These are phyloP conservation scores for Cartodere bifasciata DNA, from an alignment of 2,888 invertebrate genomes.

Conservation along the genomic window DNA sequence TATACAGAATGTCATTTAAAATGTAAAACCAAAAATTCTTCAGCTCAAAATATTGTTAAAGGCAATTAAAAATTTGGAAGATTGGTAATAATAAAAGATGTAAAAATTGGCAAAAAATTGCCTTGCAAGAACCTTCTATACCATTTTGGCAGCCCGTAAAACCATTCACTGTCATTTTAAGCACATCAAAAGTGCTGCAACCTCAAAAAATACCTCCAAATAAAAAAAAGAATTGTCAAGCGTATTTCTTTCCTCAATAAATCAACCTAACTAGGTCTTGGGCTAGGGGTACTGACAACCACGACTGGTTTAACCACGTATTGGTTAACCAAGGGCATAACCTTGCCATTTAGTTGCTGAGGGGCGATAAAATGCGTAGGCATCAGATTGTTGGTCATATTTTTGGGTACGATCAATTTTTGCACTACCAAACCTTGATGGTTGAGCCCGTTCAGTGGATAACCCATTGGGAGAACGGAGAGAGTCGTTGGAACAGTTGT, in stretches of 20 bases:
- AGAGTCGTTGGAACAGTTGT: slow-evolving; percentile 31
- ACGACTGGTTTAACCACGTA: slow-evolving; percentile 60
- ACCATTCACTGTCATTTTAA: too few relatives aligned
- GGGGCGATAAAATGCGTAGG: slow-evolving; percentile 55
- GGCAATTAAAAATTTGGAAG: slow-evolving; percentile 1
- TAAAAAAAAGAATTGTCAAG: too few relatives aligned
- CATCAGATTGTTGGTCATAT: slow-evolving; percentile 54
- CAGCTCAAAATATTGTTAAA: slow-evolving; percentile 8
- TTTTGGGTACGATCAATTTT: slow-evolving; percentile 34
- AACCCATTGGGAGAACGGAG: slow-evolving; percentile 30
- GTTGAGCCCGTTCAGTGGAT: slow-evolving; percentile 31
- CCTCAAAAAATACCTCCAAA: too few relatives aligned
- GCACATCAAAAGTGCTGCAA: too few relatives aligned
- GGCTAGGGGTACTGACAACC: slow-evolving; percentile 42
- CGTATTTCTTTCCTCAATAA: too few relatives aligned
- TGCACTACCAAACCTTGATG: slow-evolving; percentile 40
- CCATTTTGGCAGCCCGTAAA: too few relatives aligned
- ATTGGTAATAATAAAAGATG: not conserved
- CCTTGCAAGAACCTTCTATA: too few relatives aligned
- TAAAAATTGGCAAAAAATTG: slow-evolving; percentile 8
- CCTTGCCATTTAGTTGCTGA: slow-evolving; percentile 54
- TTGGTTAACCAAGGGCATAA: slow-evolving; percentile 55
- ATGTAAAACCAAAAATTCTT: too few relatives aligned
- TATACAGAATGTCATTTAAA: not conserved
- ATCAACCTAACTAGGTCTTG: slow-evolving; percentile 22